Evolutionary conservation across 2,113 vertebrate species (phyloP).

Genomic region (Sceloporus undulatus): DNA sequence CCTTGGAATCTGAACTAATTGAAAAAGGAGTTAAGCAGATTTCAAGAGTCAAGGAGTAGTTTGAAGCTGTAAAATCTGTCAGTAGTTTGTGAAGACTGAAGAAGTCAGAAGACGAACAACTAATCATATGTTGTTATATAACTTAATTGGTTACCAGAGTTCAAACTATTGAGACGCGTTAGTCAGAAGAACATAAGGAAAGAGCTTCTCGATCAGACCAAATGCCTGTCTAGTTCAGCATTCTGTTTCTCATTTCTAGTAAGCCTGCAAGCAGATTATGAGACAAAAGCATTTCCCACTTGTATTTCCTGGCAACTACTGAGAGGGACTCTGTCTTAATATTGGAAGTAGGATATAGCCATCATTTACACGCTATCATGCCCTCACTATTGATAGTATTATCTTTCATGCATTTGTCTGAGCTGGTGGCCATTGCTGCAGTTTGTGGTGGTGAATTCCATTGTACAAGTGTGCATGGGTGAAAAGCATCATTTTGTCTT

Average conservation of each 20-base stretch:
- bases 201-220: not conserved
- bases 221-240: not conserved
- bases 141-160: not conserved
- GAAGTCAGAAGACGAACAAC: not conserved
- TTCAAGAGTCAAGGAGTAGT: too few relatives aligned
- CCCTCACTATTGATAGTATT: not conserved
- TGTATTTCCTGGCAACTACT: not conserved
- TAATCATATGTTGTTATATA: not conserved
- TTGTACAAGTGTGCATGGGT: not conserved
- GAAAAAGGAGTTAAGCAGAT: too few relatives aligned
- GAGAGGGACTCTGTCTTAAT: not conserved
- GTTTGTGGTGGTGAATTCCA: not conserved
- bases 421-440: not conserved
- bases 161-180: not conserved
- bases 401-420: not conserved
- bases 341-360: not conserved
- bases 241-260: not conserved
- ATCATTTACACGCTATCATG: not conserved
- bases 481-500: not conserved
- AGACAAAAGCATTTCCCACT: not conserved
- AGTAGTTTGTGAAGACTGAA: not conserved
- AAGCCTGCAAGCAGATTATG: not conserved
- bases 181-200: not conserved
- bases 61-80: too few relatives aligned
- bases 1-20: too few relatives aligned